Base-by-base conservation (phyloP, 2,113 vertebrate species). In the Dicrurus megarhynchus region DNA sequence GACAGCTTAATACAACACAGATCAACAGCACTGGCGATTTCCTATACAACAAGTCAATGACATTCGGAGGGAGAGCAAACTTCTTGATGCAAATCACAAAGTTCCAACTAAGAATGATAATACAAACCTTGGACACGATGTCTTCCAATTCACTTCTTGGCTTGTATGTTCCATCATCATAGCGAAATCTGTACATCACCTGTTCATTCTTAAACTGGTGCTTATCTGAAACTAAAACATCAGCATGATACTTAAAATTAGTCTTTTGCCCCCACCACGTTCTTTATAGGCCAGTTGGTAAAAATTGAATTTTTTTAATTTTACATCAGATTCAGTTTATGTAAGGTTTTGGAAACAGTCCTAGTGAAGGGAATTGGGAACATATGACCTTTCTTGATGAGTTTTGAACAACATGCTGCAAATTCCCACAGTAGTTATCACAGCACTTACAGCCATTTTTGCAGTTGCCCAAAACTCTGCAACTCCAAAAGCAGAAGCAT, bases 191-290 rank as follows among this genome's bases (percentile, higher is more conserved):
- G 96, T 99, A 99, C 97, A 99, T 98, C 86, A 99, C 99, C 97
- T 99, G 99, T 93, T 99, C 99, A 0, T 99, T 99, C 98, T 99
- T 99, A 96, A 99, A 99, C 97, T 99, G 99, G 95, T 99, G 99
- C 95, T 99, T 99, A 97, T 99, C 99, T 47, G 99, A 99, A 96
- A 99, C 99, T 99, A 67, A 78, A 95, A 52, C 21, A 69, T 8
- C 71, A 59, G 9, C 33, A 68, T 7, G 52, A 30, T 19, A 63
- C 83, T 59, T 41, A 88, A 83, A 93, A 82, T 27, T 4, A 61
- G 18, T 30, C 52, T 84, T 82, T 75, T 59, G 49, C 50, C 22
- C 41, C 53, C 65, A 11, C 13, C 28, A 71, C 30, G 26, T 15
- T 56, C 53, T 69, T 64, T 33, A 39, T 6, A 47, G 35, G 27